Evolutionary conservation across 1,140 invertebrate genomes (phyloP), one percentile per base, ranked within the genome.

Genomic region (Micrasema minimum): DNA sequence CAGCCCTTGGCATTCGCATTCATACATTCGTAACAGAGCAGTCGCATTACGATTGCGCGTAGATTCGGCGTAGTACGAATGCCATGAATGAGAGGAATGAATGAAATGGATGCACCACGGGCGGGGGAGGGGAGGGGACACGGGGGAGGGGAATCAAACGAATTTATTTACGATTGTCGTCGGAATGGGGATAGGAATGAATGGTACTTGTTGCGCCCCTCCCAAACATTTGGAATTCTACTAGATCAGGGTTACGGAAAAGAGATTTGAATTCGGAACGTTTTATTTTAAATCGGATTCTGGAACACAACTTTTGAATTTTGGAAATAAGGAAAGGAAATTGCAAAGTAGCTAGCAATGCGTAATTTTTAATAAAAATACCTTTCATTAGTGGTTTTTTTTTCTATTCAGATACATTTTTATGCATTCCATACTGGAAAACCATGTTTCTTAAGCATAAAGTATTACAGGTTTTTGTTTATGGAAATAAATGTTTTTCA

Each of bases 1-100:
- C 23, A n/a, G 46, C 26, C 46, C 7, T n/a, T 10, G 22, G 22
- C 26, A 53, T 37, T 35, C 46, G 16, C 65, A 51, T 51, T 67
- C 53, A 53, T 38, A 57, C 26, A 66, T 12, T 59, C 23, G 65
- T 50, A 16, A 31, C 37, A 20, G 48, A 59, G 26, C 69, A 65
- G 61, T 71, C 61, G 57, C 46, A 48, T 59, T 72, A 72, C 70
- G 70, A 72, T 72, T 72, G 70, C 55, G 69, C 69, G 55, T 53
- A 46, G 55, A 71, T 70, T 70, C 57, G 57, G 57, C 38, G 55
- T 59, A 59, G 55, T 59, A 59, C 55, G 37, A 59, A 59, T 59
- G 18, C 55, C 14, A 59, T 64, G 59, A 64, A 64, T 64, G 59
- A 23, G 59, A 45, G 41, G 38, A 46, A 46, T 64, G 59, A 64